Percentiles rank a stretch among this genome's conserved stretches.
phyloP scores from a whole-genome alignment of 1,140 invertebrate species.

The Heliconius congener region DNA sequence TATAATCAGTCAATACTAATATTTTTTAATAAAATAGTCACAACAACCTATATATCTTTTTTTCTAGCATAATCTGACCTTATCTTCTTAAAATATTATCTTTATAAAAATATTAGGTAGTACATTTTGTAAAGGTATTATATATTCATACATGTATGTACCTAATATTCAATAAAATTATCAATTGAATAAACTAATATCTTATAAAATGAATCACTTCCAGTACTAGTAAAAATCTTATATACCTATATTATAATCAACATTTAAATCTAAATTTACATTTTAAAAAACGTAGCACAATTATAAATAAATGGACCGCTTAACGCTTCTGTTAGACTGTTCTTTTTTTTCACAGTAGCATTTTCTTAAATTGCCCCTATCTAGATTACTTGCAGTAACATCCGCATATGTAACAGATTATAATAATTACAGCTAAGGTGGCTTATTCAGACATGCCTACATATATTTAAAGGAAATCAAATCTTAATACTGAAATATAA shows the following conservation, averaged over 20 bases:
- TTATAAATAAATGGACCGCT: background rate
- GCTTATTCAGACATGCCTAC: constrained; percentile 38
- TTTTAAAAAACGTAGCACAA: background rate
- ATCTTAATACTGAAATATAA: constrained; percentile 22
- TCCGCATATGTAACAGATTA: constrained; percentile 40
- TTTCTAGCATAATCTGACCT: too few species aligned
- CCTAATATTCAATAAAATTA: too few species aligned
- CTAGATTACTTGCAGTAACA: constrained; percentile 21
- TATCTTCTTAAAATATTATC: too few species aligned
- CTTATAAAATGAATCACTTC: too few species aligned
- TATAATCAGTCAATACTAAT: too few species aligned
- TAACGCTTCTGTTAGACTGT: background rate
- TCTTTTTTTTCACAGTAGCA: constrained; percentile 1
- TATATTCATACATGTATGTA: too few species aligned
- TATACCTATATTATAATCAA: background rate
- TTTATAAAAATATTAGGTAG: too few species aligned
- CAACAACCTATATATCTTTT: too few species aligned
- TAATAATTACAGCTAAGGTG: constrained; percentile 41
- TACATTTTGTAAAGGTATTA: too few species aligned
- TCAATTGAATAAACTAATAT: too few species aligned
- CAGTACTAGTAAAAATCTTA: background rate
- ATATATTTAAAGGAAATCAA: background rate
- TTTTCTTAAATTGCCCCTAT: constrained; percentile 12
- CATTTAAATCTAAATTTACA: background rate
- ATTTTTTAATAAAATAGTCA: too few species aligned